Evolutionary conservation across 2,113 vertebrate species (phyloP), one percentile per base, ranked within the genome.

Genomic region (Melanerpes formicivorus): DNA sequence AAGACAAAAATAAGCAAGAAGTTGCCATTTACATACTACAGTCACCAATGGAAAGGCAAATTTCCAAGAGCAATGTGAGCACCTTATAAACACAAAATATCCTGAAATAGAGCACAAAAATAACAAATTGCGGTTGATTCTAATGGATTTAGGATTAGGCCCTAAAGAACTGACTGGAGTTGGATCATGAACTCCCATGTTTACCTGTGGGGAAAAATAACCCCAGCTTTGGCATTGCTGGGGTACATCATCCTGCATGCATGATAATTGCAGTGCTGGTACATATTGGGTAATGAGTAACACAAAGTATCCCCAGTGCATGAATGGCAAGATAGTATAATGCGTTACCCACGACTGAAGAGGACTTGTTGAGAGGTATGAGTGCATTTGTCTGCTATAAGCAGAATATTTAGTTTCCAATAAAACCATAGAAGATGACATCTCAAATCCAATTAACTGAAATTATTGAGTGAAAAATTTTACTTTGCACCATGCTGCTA

Each of bases 251-350:
- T 4, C 8, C 18, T 40, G 11, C 65, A 18, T 11, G 29, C 30
- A 3, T 25, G 21, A 2, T 52, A 62, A 18, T 13, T 18, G 4
- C 12, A 26, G 12, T 37, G 21, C 23, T 48, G n/a, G 40, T 37
- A 23, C 18, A 1, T 0, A 0, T 5, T 27, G 64, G 17, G 52
- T 23, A 21, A 62, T 5, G 7, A 17, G 29, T 56, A 74, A 46
- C 34, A 58, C 13, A 52, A 62, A 27, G 42, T 25, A 52, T 16
- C 40, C 29, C 27, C 14, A 5, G 18, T 9, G 22, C 8, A 22
- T 23, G n/a, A 42, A 71, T 21, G 10, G n/a, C 34, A 25, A 59
- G 42, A 34, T 3, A 81, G 26, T 7, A 10, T 25, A 87, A n/a
- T 10, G 46, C 34, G 59, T 27, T 2, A 21, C 14, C 14, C 63